Evolutionary conservation across 1,140 invertebrate genomes (phyloP), one percentile per base, ranked within the genome.

Genomic region (Papilio dardanus): DNA sequence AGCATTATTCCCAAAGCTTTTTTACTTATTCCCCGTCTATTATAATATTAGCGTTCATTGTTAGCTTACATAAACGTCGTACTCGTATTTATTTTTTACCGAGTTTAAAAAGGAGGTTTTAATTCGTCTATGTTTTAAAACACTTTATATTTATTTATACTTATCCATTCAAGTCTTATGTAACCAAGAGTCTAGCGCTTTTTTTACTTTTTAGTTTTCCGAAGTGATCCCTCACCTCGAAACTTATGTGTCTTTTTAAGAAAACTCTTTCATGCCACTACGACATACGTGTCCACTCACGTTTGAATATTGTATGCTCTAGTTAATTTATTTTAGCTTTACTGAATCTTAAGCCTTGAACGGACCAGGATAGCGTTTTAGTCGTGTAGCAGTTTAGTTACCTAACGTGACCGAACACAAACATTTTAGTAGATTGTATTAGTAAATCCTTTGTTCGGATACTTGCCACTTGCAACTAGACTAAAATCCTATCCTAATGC

Each of bases 171-270:
- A 2, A 62, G 54, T 1, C 8, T 14, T 62, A 62, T 10, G 54
- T 62, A 30, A 14, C 12, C 30, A 30, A 30, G 30, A 62, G 54
- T 62, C 21, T 21, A 8, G 21, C 12, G 12, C 30, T 62, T 24
- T 62, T 62, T 62, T 62, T 62, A 62, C 54, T 30, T 62, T 62
- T 62, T 62, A 28, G 54, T 62, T 62, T 62, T 24, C 54, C 24
- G 30, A 62, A 62, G 54, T 62, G 54, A 62, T 28, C 54, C 54
- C 21, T 62, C 54, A 62, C 54, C 54, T 62, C 54, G 54, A 62
- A 30, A 62, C 54, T 62, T 58, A 58, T 28, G 5, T 12, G 54
- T 62, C 54, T 62, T 62, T 62, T 54, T 54, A 54, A 54, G 50
- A 54, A 46, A 46, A 19, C 19, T 54, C 19, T 54, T 54, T 54